Percentiles rank a stretch among this genome's conserved stretches.
Conservation (phyloP, 1,140 invertebrate genomes). For the Apis laboriosa region DNA sequence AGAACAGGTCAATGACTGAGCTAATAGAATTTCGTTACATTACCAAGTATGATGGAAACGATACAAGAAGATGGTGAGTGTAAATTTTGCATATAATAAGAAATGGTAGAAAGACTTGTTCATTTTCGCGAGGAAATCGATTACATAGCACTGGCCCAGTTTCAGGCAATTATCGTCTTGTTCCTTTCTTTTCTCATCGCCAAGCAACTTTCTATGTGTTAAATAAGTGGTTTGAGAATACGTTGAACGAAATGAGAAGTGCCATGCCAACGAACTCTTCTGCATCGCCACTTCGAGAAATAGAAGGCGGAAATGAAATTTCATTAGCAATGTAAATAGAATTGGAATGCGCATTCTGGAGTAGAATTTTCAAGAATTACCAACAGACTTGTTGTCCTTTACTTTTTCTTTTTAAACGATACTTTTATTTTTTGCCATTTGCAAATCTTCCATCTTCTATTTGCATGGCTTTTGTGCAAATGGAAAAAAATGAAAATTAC, state of each 20-base stretch:
- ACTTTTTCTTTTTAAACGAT: not conserved
- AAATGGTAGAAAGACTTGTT: not conserved
- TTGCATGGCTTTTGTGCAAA: no score
- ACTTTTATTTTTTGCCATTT: not conserved
- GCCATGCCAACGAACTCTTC: not conserved
- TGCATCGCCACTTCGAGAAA: constrained; percentile 23
- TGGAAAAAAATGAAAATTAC: no score
- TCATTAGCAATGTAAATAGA: constrained; percentile 69
- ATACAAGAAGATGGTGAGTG: not conserved
- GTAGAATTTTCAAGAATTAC: constrained; percentile 31
- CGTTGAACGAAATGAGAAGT: not conserved
- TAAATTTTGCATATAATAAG: not conserved
- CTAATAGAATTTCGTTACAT: not conserved
- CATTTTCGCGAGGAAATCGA: constrained; percentile 14
- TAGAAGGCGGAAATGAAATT: constrained; percentile 56
- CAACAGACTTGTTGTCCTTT: not conserved
- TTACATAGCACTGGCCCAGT: constrained; percentile 29
- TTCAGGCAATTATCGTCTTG: constrained; percentile 40
- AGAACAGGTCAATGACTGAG: not conserved
- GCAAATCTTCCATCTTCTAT: no score
- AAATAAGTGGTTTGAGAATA: constrained; percentile 14
- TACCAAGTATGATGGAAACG: not conserved
- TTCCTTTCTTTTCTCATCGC: constrained; percentile 1
- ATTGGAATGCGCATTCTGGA: not conserved
- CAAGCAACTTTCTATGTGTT: constrained; percentile 21